Evolutionary conservation across 2,888 invertebrate genomes (phyloP).

Genomic region (Silvanus unidentatus): DNA sequence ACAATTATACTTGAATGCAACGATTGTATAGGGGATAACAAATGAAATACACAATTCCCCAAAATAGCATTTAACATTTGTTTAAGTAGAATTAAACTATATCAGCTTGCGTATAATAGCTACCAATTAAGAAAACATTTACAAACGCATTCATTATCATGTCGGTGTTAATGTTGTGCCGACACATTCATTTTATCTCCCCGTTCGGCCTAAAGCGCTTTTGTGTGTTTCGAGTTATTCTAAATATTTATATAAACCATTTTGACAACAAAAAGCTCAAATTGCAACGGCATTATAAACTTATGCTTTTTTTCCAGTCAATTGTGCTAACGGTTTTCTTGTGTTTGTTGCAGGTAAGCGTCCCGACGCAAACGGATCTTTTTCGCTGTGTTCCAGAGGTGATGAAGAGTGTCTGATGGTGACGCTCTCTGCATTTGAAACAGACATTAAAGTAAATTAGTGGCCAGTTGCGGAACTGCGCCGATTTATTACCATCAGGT

Average conservation of each 20-base stretch:
- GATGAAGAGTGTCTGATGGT: too few relatives aligned
- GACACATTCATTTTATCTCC: constrained; percentile 26
- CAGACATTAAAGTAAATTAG: constrained; percentile 3
- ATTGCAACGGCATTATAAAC: not conserved
- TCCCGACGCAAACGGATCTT: too few relatives aligned
- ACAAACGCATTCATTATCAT: constrained; percentile 26
- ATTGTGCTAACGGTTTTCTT: not conserved
- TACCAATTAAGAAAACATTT: constrained; percentile 30
- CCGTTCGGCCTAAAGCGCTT: constrained; percentile 16
- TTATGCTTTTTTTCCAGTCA: not conserved
- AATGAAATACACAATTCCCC: constrained; percentile 5
- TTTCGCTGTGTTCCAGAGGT: too few relatives aligned
- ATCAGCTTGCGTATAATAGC: constrained; percentile 24
- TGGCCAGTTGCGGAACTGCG: constrained; percentile 1
- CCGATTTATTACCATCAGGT: constrained; percentile 22
- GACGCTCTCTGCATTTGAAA: too few relatives aligned
- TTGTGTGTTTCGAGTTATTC: constrained; percentile 17
- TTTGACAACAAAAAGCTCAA: not conserved
- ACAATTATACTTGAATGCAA: not conserved
- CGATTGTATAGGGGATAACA: constrained; percentile 2
- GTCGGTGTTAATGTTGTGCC: constrained; percentile 23
- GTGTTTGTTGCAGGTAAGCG: not conserved
- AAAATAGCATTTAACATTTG: constrained; percentile 14
- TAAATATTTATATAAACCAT: constrained; percentile 20
- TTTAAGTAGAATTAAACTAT: constrained; percentile 23